A percentile compares a stretch with the other conserved stretches of the same genome.
Evolutionary conservation across 2,888 invertebrate genomes (phyloP).

Genomic region (Beris chalybata): DNA sequence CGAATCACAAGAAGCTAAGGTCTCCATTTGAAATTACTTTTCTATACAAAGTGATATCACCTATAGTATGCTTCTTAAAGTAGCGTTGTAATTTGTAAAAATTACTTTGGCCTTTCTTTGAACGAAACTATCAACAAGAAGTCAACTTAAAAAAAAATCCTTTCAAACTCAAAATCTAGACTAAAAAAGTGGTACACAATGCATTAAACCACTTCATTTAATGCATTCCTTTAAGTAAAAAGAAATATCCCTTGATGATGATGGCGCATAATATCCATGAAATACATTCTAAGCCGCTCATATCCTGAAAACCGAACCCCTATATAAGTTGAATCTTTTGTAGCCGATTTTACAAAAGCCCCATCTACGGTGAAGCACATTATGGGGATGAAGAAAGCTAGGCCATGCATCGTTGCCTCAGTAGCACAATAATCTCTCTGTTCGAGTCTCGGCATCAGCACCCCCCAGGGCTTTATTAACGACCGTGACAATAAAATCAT

Average conservation of each 20-base stretch:
- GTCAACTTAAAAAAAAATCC: constrained; percentile 15
- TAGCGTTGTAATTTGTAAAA: too few species aligned
- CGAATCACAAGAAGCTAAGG: too few species aligned
- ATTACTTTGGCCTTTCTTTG: too few species aligned
- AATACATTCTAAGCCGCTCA: constrained; percentile 29
- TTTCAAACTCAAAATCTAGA: constrained; percentile 9
- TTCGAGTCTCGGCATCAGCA: constrained; percentile 35
- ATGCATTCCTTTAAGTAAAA: constrained; percentile 42
- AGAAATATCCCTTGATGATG: constrained; percentile 30
- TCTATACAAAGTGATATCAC: too few species aligned
- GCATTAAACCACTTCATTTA: constrained; percentile 45
- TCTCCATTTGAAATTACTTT: too few species aligned
- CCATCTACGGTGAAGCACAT: not conserved
- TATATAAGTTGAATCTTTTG: constrained; percentile 21
- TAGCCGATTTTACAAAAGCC: constrained; percentile 30
- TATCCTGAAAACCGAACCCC: constrained; percentile 7
- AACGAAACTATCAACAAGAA: too few species aligned
- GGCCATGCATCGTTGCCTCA: constrained; percentile 7
- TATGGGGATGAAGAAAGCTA: not conserved
- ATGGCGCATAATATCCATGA: constrained; percentile 32
- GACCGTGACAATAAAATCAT: constrained; percentile 46
- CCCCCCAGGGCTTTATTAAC: constrained; percentile 54
- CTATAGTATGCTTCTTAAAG: too few species aligned
- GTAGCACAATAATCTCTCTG: constrained; percentile 36
- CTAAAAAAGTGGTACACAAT: constrained; percentile 36